Base-by-base conservation (phyloP, 2,113 vertebrate species). In the Mastomys coucha region DNA sequence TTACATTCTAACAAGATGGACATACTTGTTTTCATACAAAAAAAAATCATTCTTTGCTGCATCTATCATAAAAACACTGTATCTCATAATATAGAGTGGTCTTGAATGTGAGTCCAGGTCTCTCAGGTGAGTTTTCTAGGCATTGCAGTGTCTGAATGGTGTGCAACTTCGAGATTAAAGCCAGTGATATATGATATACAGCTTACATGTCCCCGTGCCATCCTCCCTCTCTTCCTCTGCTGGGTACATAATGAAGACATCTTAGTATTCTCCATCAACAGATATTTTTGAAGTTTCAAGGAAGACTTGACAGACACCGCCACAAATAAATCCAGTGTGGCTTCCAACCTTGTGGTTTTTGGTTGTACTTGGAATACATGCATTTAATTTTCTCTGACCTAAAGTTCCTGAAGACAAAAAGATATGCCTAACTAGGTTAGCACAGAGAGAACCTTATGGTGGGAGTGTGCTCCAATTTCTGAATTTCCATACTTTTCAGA, bases 401-500 rank as follows among this genome's bases (percentile, higher is more conserved):
- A 14, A 92, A 76, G 51, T n/a, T 8, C 53, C 85, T 86, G 39
- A 89, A 67, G 45, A 60, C 13, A n/a, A n/a, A 4, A 67, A 42
- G 5, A n/a, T 49, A 36, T 70, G 39, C 80, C 42, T 75, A 89
- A 76, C 49, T 91, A 96, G 26, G 72, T 90, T 75, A 94, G 26
- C 56, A 19, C 2, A 36, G 75, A 53, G 42, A 76, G 31, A 85
- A 92, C 26, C 3, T 70, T 78, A 20, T 26, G 85, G 65, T n/a
- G 56, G 81, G 80, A 45, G 5, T 33, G 26, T 36, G 28, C 39
- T 77, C 8, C 24, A 86, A 60, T 81, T 70, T 75, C 53, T 39
- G 10, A 95, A 70, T 56, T 81, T 92, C 63, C 16, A 84, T 6
- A 26, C 14, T 89, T 95, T 91, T 82, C 63, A 96, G 78, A 92